phyloP scores from a whole-genome alignment of 2,113 vertebrate species.

The Edolisoma coerulescens region DNA sequence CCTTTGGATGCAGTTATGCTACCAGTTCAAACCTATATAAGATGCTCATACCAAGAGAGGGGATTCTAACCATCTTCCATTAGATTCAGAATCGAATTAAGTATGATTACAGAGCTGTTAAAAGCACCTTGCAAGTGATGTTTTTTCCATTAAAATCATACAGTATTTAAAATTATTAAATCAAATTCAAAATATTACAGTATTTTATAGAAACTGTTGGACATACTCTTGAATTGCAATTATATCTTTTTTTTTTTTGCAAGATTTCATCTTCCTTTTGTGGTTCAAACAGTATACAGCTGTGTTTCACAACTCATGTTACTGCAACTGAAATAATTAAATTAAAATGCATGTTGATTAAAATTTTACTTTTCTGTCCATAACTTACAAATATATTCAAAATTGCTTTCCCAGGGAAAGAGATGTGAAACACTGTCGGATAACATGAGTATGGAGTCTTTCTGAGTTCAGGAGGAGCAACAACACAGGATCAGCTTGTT shows the following conservation, averaged over 20 bases:
- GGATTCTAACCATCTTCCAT: not conserved
- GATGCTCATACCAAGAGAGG: not conserved
- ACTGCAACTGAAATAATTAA: not conserved
- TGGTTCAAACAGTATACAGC: not conserved
- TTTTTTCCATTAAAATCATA: not conserved
- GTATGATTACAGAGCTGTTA: not conserved
- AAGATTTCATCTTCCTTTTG: not conserved
- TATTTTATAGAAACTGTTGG: not conserved
- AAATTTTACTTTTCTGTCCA: not conserved
- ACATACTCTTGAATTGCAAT: not conserved
- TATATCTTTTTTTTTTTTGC: not conserved
- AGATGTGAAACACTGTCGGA: not conserved
- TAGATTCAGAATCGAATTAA: not conserved
- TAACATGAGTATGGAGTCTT: not conserved
- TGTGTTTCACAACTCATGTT: not conserved
- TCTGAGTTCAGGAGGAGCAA: not conserved
- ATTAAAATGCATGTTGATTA: not conserved
- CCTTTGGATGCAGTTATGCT: not conserved
- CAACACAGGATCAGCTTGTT: not conserved
- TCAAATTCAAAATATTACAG: not conserved
- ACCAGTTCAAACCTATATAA: not conserved
- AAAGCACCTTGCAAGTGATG: not conserved
- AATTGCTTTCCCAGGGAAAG: not conserved
- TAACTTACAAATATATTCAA: not conserved
- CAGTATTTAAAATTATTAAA: not conserved